A percentile compares a stretch with the other conserved stretches of the same genome.
These are phyloP conservation scores for Bursaphelenchus okinawaensis DNA, from an alignment of 2,888 invertebrate genomes.

Conservation along the genomic window DNA sequence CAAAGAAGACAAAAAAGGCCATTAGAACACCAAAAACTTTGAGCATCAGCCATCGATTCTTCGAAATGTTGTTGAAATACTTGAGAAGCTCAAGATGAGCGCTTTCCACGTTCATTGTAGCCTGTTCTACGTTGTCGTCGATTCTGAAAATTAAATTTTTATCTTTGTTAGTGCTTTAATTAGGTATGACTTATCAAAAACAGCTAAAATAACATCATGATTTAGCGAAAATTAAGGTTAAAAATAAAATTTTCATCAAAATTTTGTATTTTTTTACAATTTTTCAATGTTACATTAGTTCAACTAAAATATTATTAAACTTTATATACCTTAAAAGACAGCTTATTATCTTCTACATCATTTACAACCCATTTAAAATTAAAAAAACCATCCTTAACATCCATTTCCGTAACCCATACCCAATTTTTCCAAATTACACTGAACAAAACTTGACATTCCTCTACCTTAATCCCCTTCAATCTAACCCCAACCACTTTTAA, in stretches of 20 bases:
- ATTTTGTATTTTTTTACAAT: neutral
- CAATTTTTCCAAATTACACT: no score
- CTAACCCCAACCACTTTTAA: no score
- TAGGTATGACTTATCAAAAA: no score
- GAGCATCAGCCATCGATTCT: constrained; percentile 97
- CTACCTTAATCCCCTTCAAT: no score
- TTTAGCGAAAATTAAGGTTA: no score
- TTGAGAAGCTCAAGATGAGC: constrained; percentile 93
- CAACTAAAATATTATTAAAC: no score
- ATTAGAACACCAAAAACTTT: constrained; percentile 97
- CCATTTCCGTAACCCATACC: no score
- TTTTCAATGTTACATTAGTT: no score
- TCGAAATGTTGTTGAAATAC: constrained; percentile 88
- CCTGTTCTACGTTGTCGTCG: constrained; percentile 90
- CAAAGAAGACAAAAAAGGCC: constrained; percentile 97
- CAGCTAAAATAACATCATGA: no score
- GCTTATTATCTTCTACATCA: no score
- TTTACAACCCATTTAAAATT: neutral
- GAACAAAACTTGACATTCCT: no score
- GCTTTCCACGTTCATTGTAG: constrained; percentile 91
- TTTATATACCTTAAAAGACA: no score
- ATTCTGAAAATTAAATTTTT: constrained; percentile 66
- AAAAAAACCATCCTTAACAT: neutral
- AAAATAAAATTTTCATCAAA: neutral
- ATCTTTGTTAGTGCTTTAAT: constrained; percentile 9